Conservation (phyloP, 2,888 invertebrate genomes). For the Tortricodes alternella region DNA sequence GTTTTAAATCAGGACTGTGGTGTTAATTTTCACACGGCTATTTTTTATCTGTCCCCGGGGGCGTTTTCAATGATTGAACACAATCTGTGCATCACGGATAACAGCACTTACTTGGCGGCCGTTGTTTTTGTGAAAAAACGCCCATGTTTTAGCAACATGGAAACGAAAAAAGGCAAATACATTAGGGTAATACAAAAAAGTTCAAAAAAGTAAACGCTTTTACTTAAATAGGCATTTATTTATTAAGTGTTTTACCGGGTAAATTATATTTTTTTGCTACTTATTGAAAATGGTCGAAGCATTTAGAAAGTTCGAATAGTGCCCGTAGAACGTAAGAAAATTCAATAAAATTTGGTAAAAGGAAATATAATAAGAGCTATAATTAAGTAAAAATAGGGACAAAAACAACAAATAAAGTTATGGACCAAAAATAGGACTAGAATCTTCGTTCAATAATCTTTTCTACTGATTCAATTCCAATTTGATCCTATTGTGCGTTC, state of each 20-base stretch:
- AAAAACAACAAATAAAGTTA: too few relatives aligned
- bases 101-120: constrained; percentile 28
- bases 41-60: constrained; percentile 54
- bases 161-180: constrained; percentile 21
- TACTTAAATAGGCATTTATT: background rate
- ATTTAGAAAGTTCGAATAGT: too few relatives aligned
- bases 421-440: too few relatives aligned
- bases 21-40: constrained; percentile 64
- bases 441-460: too few relatives aligned
- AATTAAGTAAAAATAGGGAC: too few relatives aligned
- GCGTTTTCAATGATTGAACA: constrained; percentile 60
- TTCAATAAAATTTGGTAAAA: too few relatives aligned
- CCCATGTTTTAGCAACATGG: constrained; percentile 43
- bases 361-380: too few relatives aligned
- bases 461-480: too few relatives aligned
- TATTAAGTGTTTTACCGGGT: background rate
- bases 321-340: too few relatives aligned
- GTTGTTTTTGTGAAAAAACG: constrained; percentile 38
- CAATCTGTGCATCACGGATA: constrained; percentile 50
- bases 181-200: constrained; percentile 20
- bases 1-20: constrained; percentile 40
- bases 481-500: too few relatives aligned
- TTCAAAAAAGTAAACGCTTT: background rate
- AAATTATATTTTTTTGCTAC: too few relatives aligned
- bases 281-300: too few relatives aligned